Evolutionary conservation across 64 coral and sea anemone genomes (phyloP).

Genomic region (Porites australiensis): DNA sequence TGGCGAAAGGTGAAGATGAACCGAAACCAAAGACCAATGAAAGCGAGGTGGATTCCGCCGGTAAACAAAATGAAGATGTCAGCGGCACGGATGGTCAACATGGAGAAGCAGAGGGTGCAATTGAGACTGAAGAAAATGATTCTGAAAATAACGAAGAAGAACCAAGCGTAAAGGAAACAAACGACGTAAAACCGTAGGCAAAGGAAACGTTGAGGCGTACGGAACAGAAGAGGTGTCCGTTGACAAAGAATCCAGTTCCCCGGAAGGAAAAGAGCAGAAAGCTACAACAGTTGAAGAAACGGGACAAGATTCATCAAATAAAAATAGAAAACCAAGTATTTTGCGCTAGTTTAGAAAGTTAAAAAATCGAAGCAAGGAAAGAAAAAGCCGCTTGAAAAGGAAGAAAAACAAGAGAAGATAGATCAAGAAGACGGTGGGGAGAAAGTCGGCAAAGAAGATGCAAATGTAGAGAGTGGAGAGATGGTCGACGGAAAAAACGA

Average conservation of each 20-base stretch:
- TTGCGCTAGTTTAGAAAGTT: conserved; percentile 36
- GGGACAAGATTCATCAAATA: background rate
- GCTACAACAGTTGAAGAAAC: background rate
- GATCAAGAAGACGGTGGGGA: too few relatives aligned
- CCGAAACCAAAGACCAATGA: background rate
- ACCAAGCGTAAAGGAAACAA: background rate
- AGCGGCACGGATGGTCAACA: background rate
- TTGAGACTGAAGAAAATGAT: background rate
- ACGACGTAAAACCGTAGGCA: background rate
- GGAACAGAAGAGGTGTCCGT: background rate
- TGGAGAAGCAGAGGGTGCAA: background rate
- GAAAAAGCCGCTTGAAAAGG: background rate
- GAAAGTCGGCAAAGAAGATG: too few relatives aligned
- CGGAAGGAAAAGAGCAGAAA: background rate
- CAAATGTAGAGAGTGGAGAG: background rate
- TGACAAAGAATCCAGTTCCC: background rate
- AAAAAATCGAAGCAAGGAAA: background rate
- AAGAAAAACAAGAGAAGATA: too few relatives aligned
- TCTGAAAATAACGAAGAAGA: background rate
- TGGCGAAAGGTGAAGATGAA: background rate
- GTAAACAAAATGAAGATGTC: background rate
- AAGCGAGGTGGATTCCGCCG: background rate
- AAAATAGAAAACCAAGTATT: conserved; percentile 4
- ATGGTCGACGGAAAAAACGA: background rate
- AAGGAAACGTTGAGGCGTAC: background rate